Evolutionary conservation across 2,888 invertebrate species (phyloP).

Genomic region (Sarcophaga carnaria): DNA sequence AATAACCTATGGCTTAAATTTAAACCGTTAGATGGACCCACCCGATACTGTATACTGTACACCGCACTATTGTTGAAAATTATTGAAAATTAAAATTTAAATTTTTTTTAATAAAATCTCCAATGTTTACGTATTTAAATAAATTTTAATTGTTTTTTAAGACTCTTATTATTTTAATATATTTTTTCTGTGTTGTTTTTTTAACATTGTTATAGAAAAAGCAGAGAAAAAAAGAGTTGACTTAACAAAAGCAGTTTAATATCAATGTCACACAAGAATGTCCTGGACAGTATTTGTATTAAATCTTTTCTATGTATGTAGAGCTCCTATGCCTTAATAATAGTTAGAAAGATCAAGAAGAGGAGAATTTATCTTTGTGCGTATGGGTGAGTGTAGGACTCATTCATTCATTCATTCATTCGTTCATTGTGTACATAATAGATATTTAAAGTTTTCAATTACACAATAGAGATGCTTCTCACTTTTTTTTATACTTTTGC

Average conservation of each 20-base stretch:
- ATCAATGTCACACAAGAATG: conserved; percentile 13
- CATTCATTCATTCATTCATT: background rate
- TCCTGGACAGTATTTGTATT: conserved; percentile 27
- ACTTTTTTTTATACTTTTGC: conserved; percentile 20
- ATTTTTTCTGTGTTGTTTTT: background rate
- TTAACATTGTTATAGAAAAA: background rate
- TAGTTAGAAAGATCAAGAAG: background rate
- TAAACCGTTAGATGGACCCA: too few species aligned
- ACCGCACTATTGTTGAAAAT: background rate
- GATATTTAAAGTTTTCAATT: conserved; percentile 63
- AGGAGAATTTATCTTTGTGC: conserved; percentile 27
- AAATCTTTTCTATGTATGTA: conserved; percentile 14
- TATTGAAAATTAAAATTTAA: background rate
- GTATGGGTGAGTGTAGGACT: conserved; percentile 18
- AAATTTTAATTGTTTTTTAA: background rate
- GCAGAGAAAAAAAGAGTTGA: background rate
- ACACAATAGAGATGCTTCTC: conserved; percentile 51
- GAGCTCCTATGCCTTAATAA: background rate
- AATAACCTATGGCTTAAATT: too few species aligned
- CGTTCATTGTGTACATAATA: conserved; percentile 47
- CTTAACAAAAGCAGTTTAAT: conserved; percentile 19
- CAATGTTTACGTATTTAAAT: background rate
- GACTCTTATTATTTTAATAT: conserved; percentile 14
- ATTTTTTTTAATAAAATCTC: background rate
- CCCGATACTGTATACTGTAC: background rate